phyloP scores from a whole-genome alignment of 2,113 vertebrate genomes.

The Sphaerodactylus townsendi region DNA sequence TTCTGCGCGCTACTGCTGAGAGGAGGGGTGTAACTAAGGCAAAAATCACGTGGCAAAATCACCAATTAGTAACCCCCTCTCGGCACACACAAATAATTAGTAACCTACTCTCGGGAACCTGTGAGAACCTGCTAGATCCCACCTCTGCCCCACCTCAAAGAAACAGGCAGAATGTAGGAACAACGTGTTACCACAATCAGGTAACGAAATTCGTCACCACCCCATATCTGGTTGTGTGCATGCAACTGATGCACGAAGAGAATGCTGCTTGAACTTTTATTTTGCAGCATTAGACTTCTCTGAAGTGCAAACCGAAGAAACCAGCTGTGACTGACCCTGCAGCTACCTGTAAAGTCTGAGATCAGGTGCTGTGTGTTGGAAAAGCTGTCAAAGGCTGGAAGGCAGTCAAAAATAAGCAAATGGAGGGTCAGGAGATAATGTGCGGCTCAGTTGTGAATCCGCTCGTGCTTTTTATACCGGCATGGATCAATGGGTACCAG shows the following conservation, averaged over 20 bases:
- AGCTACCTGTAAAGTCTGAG: slow-evolving; percentile 40
- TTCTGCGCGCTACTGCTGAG: too few relatives aligned
- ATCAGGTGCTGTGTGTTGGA: slow-evolving; percentile 57
- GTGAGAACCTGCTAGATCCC: too few relatives aligned
- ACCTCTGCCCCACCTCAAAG: too few relatives aligned
- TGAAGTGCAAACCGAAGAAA: slow-evolving; percentile 50
- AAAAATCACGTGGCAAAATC: too few relatives aligned
- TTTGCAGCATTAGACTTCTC: slow-evolving; percentile 56
- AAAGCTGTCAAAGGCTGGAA: background rate
- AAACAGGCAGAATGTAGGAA: background rate
- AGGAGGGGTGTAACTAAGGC: too few relatives aligned
- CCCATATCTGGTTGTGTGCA: too few relatives aligned
- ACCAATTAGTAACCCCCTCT: too few relatives aligned
- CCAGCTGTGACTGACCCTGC: slow-evolving; percentile 56
- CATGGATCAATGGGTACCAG: background rate
- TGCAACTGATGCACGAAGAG: slow-evolving; percentile 36
- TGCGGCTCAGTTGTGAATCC: background rate
- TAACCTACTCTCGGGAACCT: too few relatives aligned
- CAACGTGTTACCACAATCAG: too few relatives aligned
- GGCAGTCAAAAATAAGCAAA: slow-evolving; percentile 20
- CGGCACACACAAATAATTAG: too few relatives aligned
- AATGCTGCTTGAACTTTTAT: slow-evolving; percentile 36
- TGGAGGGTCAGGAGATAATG: background rate
- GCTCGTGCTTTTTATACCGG: background rate
- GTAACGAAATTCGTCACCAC: too few relatives aligned